Base-by-base conservation (phyloP, 2,888 invertebrate species). In the Teleogryllus oceanicus region DNA sequence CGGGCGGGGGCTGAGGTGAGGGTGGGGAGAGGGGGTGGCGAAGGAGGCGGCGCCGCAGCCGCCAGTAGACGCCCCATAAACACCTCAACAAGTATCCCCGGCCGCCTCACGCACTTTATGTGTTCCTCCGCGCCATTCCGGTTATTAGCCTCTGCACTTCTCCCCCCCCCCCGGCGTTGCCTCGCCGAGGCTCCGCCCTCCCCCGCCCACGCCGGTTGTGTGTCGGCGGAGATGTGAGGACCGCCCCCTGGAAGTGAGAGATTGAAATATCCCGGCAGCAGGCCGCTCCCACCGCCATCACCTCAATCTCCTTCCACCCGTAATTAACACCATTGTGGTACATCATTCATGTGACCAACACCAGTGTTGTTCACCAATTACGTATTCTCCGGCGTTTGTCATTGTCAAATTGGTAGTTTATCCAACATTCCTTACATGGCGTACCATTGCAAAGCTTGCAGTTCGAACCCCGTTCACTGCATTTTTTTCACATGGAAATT, bases 231-330 rank as follows among this genome's bases (percentile, higher is more conserved):
- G 37, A 37, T 37, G 37, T 37, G 62, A 18, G 62, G 16, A 18
- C 16, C 62, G 13, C 13, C n/a, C 62, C 13, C 62, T 18, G 62
- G 62, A 62, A 62, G 62, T 8, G 62, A 62, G 62, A 62, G 62
- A 62, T 62, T 62, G 62, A 62, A 62, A 62, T 62, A 62, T 62
- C n/a, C 62, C 62, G 62, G 16, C 62, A 62, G 16, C 62, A 62
- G 62, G 13, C n/a, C 62, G n/a, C n/a, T 8, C 13, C 62, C 62
- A 11, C 62, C 62, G 62, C 62, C 13, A 62, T 10, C 62, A 37
- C 37, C 37, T 37, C 37, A 37, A 37, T 8, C 37, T 5, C 37
- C 37, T 37, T 37, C 37, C 37, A 5, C 37, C 37, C 37, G 37
- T 37, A 37, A 37, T 37, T 37, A 37, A 37, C 37, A 37, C 37